Conservation (phyloP, 2,797 vertebrate genomes). For the Takifugu rubripes region DNA sequence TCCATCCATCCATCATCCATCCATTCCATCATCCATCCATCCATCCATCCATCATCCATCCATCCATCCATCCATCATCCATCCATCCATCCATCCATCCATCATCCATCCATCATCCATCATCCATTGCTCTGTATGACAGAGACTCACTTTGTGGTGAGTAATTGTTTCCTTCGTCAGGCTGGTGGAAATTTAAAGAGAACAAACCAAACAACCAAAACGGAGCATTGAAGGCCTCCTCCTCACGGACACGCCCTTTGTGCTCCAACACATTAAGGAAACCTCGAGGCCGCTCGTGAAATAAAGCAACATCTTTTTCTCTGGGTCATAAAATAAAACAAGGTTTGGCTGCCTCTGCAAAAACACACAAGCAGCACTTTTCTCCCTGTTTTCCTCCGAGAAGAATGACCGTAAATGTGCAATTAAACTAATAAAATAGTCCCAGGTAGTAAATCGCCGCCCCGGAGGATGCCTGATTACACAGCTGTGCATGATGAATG, state of each 20-base stretch:
- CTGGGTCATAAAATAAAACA: constrained; percentile 67
- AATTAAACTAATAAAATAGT: constrained; percentile 78
- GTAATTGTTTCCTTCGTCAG: constrained; percentile 46
- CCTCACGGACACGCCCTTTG: constrained; percentile 56
- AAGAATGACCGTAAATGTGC: constrained; percentile 73
- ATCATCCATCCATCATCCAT: too few relatives aligned
- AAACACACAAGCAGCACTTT: constrained; percentile 74
- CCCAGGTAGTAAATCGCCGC: constrained; percentile 66
- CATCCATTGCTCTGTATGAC: too few relatives aligned
- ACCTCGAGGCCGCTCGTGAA: constrained; percentile 67
- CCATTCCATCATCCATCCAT: too few relatives aligned
- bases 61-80: too few relatives aligned
- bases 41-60: too few relatives aligned
- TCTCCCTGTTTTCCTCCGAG: constrained; percentile 54
- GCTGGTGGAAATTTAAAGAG: constrained; percentile 31
- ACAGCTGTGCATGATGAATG: constrained; percentile 17
- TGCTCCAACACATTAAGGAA: constrained; percentile 74
- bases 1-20: too few relatives aligned
- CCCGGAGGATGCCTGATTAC: constrained; percentile 47
- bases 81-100: too few relatives aligned
- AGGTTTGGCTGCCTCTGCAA: constrained; percentile 60
- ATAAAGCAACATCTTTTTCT: constrained; percentile 71
- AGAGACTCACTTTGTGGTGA: constrained; percentile 28
- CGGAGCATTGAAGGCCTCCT: constrained; percentile 25
- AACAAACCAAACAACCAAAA: constrained; percentile 48